These are phyloP conservation scores for Acridotheres tristis DNA, from an alignment of 2,797 vertebrate species.

Conservation along the genomic window DNA sequence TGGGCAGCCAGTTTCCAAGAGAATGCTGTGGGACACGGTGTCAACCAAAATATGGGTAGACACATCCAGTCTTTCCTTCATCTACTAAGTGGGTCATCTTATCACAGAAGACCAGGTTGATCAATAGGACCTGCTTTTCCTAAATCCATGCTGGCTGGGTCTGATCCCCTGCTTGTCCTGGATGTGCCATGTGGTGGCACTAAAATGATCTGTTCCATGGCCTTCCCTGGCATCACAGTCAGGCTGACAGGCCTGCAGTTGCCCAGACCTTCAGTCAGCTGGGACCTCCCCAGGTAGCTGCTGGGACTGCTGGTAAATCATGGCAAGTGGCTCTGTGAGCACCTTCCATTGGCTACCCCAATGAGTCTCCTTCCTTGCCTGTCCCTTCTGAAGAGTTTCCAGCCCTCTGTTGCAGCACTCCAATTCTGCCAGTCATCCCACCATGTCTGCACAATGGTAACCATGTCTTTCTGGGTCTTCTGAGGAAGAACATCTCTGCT, in stretches of 20 bases:
- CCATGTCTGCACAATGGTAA: not conserved
- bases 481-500: not conserved
- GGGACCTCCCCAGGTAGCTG: not conserved
- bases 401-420: not conserved
- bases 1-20: not conserved
- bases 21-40: accelerated
- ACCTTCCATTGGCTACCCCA: not conserved
- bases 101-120: not conserved
- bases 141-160: not conserved
- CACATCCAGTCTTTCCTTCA: not conserved
- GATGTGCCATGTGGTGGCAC: not conserved
- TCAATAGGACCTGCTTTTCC: not conserved
- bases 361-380: not conserved
- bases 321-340: not conserved
- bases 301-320: not conserved
- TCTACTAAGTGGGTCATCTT: not conserved
- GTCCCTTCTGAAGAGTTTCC: not conserved
- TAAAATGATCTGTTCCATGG: not conserved
- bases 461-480: not conserved
- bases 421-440: not conserved
- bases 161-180: not conserved
- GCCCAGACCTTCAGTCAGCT: not conserved
- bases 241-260: not conserved
- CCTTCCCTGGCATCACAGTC: not conserved
- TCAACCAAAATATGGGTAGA: not conserved